phyloP scores from a whole-genome alignment of 1,140 invertebrate genomes.

The Drosophila melanica region DNA sequence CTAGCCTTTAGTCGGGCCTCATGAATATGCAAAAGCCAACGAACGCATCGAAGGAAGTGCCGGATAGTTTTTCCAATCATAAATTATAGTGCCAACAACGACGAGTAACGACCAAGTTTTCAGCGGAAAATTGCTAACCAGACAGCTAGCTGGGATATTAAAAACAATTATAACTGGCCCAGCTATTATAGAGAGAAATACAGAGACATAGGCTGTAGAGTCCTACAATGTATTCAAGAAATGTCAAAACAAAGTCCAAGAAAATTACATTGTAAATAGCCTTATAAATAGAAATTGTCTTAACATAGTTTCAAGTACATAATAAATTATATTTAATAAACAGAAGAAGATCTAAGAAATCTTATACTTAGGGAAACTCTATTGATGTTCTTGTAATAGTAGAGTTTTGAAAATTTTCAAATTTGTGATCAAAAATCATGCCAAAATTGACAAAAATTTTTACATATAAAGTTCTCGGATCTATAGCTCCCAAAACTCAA shows the following conservation, averaged over 20 bases:
- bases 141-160: constrained; percentile 33
- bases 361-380: too few relatives aligned
- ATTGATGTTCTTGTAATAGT: too few relatives aligned
- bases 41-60: constrained; percentile 58
- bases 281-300: too few relatives aligned
- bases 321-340: too few relatives aligned
- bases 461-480: too few relatives aligned
- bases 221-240: neutral
- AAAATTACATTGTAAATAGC: neutral
- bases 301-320: too few relatives aligned
- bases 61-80: constrained; percentile 60
- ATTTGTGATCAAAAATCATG: too few relatives aligned
- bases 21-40: constrained; percentile 66
- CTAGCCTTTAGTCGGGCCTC: constrained; percentile 33
- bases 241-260: neutral
- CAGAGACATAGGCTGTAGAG: neutral
- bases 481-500: too few relatives aligned
- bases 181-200: neutral
- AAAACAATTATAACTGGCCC: constrained; percentile 46
- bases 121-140: constrained; percentile 39
- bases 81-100: constrained; percentile 42
- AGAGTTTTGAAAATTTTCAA: too few relatives aligned
- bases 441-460: too few relatives aligned
- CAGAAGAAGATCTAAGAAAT: too few relatives aligned
- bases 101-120: constrained; percentile 22